Evolutionary conservation across 2,113 vertebrate genomes (phyloP).

Genomic region (Caranx melampygus): DNA sequence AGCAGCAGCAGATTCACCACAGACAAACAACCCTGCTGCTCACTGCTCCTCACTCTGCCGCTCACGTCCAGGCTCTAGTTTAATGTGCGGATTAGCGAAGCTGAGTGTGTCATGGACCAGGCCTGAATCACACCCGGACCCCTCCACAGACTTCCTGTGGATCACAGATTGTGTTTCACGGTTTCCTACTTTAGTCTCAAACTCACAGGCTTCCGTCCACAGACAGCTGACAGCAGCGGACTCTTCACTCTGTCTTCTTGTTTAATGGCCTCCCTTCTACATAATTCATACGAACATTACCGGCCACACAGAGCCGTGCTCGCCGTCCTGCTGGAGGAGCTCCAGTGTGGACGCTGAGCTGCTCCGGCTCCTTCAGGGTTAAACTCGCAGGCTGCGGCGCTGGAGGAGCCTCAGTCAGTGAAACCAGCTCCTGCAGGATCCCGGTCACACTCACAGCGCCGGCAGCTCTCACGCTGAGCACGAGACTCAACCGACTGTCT

Average conservation of each 20-base stretch:
- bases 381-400: constrained; percentile 68
- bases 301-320: too few relatives aligned
- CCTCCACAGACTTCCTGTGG: neutral
- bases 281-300: too few relatives aligned
- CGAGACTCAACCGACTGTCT: constrained; percentile 53
- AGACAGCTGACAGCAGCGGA: neutral
- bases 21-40: neutral
- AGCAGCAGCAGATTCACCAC: constrained; percentile 9
- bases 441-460: constrained; percentile 49
- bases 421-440: constrained; percentile 74
- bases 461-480: constrained; percentile 27
- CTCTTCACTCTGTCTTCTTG: neutral
- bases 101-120: constrained; percentile 11
- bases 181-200: neutral
- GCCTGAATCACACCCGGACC: neutral
- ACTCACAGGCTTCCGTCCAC: neutral
- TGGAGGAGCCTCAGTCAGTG: constrained; percentile 79
- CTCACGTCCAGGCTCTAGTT: neutral
- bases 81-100: constrained; percentile 12
- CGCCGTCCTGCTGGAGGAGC: neutral
- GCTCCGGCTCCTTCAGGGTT: constrained; percentile 73
- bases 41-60: too few relatives aligned
- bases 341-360: neutral
- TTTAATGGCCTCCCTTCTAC: too few relatives aligned
- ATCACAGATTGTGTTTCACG: neutral